Evolutionary conservation across 2,797 vertebrate species (phyloP), one percentile per base, ranked within the genome.

Genomic region (Macropodus opercularis): DNA sequence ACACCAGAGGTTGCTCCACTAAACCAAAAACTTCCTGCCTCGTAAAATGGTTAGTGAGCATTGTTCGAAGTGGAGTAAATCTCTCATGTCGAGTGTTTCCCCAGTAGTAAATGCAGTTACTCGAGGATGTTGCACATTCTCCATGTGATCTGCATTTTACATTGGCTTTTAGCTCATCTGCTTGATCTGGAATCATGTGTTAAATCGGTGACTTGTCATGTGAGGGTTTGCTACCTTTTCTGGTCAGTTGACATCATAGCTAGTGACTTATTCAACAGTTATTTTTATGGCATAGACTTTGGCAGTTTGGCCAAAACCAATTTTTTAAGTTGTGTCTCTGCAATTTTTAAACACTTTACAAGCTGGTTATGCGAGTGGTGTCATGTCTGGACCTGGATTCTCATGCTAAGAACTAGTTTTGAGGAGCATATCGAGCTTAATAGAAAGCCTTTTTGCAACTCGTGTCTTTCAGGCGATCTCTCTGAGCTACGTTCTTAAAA

Each of bases 21-120:
- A 67, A 83, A 77, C 64, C 72, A 66, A n/a, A 78, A 70, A 81
- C 85, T 84, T 86, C 72, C 80, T 79, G 71, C 71, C 75, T 72
- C 69, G 61, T 59, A 71, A n/a, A 85, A 74, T 61, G 65, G 82
- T 80, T 67, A 43, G 47, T 40, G 63, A 79, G 72, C 71, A 74
- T 79, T 89, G 72, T 80, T 89, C 65, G 72, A 56, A 78, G 74
- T 36, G 43, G 66, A 75, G 68, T 83, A 80, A 86, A 80, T 77
- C 70, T 70, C 63, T 67, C 51, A 41, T 67, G 60, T 84, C 68
- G 49, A 29, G 47, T 51, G 57, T 84, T 86, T 85, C 64, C 72
- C 47, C 52, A 39, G 41, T 24, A 12, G 24, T 63, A 38, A 42
- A 51, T 55, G 41, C 41, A 15, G n/a, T 62, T 75, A 59, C 69